Conservation (phyloP, 2,113 vertebrate species). For the Perca flavescens region DNA sequence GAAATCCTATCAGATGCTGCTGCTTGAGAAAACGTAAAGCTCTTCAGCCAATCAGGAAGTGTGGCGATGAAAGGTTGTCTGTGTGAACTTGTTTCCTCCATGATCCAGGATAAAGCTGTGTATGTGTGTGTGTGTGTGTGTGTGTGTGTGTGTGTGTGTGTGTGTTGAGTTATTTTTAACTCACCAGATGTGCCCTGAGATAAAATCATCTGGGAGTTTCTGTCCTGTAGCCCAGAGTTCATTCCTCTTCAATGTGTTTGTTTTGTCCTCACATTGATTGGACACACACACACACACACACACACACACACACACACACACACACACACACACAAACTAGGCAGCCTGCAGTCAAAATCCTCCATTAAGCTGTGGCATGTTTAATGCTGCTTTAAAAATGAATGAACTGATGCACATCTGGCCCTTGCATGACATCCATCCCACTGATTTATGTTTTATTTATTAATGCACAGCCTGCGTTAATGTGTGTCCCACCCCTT, state of each 20-base stretch:
- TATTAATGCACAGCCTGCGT: conserved; percentile 54
- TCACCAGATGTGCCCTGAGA: conserved; percentile 77
- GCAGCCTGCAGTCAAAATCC: conserved; percentile 54
- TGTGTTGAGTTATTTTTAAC: conserved; percentile 77
- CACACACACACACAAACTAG: conserved; percentile 15
- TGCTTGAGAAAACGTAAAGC: conserved; percentile 48
- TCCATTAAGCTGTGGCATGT: background rate
- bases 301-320: conserved; percentile 33
- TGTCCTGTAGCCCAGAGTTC: conserved; percentile 68
- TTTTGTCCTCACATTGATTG: conserved; percentile 75
- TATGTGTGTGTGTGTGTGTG: conserved; percentile 23
- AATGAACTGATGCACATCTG: conserved; percentile 65
- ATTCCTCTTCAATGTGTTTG: conserved; percentile 75
- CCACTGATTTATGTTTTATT: conserved; percentile 60
- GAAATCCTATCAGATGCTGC: conserved; percentile 70
- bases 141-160: conserved; percentile 20
- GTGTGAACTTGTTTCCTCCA: conserved; percentile 68
- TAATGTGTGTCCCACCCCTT: conserved; percentile 55
- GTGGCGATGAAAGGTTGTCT: conserved; percentile 63
- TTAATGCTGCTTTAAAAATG: conserved; percentile 48
- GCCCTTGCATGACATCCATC: conserved; percentile 44
- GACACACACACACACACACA: conserved; percentile 46
- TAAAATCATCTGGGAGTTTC: conserved; percentile 76
- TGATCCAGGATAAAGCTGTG: conserved; percentile 50
- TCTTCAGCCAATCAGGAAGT: conserved; percentile 74